These are phyloP conservation scores for Agapornis canus DNA, from an alignment of 2,797 vertebrate species.

Conservation along the genomic window DNA sequence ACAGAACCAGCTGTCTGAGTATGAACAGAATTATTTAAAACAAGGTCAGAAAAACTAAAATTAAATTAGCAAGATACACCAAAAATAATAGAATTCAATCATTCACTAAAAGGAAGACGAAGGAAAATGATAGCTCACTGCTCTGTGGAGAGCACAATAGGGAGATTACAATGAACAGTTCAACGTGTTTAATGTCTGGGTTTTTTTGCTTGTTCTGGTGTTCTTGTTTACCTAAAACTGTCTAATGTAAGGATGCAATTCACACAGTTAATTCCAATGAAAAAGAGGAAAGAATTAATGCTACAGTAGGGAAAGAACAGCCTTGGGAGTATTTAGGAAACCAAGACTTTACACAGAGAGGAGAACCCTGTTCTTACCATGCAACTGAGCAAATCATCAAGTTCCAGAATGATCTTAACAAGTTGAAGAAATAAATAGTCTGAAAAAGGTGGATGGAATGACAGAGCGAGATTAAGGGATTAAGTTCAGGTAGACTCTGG, in stretches of 20 bases:
- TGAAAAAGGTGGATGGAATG: background rate
- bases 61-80: background rate
- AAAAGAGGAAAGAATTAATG: background rate
- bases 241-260: background rate
- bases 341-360: background rate
- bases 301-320: background rate
- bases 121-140: background rate
- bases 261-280: background rate
- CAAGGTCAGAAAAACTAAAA: constrained; percentile 1
- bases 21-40: background rate
- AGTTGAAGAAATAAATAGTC: background rate
- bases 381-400: background rate
- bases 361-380: background rate
- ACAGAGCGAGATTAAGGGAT: background rate
- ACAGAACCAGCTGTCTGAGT: background rate
- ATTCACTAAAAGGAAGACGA: background rate
- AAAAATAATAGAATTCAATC: constrained; percentile 19
- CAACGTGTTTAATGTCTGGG: background rate
- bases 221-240: background rate
- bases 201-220: background rate
- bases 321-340: background rate
- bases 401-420: background rate
- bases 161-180: background rate
- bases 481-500: background rate
- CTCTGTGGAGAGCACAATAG: background rate